Percentiles rank a stretch among this genome's conserved stretches.
These are phyloP conservation scores for Drosophila aldrichi DNA, from an alignment of 2,888 invertebrate genomes.

Conservation along the genomic window DNA sequence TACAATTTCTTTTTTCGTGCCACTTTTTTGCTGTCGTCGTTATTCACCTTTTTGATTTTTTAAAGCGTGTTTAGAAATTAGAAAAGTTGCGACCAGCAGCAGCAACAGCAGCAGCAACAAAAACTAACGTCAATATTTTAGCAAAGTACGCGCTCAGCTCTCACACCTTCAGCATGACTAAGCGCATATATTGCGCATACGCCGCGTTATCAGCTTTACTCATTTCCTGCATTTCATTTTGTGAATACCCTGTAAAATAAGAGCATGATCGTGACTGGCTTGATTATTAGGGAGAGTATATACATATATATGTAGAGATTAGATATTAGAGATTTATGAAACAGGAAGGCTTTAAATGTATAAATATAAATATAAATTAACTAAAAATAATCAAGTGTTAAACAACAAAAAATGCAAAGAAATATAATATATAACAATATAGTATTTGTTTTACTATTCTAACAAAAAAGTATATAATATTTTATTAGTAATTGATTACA, in stretches of 20 bases:
- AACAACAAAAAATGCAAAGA: too few species aligned
- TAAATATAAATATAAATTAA: too few species aligned
- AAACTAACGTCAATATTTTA: conserved; percentile 50
- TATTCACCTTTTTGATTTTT: conserved; percentile 25
- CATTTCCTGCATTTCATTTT: conserved; percentile 30
- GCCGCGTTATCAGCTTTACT: conserved; percentile 34
- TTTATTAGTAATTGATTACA: too few species aligned
- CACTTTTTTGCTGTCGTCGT: conserved; percentile 1
- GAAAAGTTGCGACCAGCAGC: conserved; percentile 36
- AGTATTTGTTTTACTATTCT: too few species aligned
- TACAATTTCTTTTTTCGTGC: background rate
- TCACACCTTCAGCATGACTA: conserved; percentile 21
- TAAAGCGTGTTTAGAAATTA: conserved; percentile 51
- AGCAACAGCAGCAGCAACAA: conserved; percentile 11
- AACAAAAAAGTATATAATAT: too few species aligned
- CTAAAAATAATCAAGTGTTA: too few species aligned
- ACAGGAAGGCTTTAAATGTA: too few species aligned
- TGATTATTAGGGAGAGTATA: background rate
- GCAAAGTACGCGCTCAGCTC: background rate
- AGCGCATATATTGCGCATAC: conserved; percentile 40
- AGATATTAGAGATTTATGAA: too few species aligned
- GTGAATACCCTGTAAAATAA: background rate
- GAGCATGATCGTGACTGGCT: background rate
- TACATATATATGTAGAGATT: background rate
- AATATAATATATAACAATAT: too few species aligned